These are phyloP conservation scores for Temnothorax ravouxi DNA, from an alignment of 2,888 invertebrate species.

Conservation along the genomic window DNA sequence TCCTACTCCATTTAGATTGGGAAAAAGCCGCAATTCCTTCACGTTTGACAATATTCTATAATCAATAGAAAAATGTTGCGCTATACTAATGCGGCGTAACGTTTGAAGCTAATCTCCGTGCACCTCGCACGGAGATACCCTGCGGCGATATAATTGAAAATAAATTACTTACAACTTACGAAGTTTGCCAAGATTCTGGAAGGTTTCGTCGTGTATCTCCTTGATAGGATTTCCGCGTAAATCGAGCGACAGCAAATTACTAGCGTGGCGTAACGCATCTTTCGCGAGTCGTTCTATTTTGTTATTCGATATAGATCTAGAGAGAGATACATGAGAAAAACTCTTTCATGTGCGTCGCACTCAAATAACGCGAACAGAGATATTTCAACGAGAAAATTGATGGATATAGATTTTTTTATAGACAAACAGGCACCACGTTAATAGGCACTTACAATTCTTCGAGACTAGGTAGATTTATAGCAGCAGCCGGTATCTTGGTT, in stretches of 20 bases:
- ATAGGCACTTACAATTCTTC: conserved; percentile 93
- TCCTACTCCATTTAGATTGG: conserved; percentile 93
- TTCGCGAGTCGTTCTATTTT: conserved; percentile 92
- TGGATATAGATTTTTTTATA: neutral
- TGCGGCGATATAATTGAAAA: neutral
- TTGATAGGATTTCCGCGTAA: conserved; percentile 89
- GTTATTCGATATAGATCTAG: conserved; percentile 94
- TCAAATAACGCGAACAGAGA: neutral
- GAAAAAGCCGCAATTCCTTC: conserved; percentile 92
- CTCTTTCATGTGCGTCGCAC: neutral
- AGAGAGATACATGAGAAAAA: conserved; percentile 26
- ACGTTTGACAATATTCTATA: conserved; percentile 95
- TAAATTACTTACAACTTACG: conserved; percentile 91
- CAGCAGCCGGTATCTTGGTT: conserved; percentile 92
- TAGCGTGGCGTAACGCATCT: conserved; percentile 90
- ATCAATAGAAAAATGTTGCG: conserved; percentile 22
- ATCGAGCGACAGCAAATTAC: conserved; percentile 92
- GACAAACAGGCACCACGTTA: neutral
- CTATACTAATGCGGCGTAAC: neutral
- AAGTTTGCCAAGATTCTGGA: conserved; percentile 90
- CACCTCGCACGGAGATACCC: no score
- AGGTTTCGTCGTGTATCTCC: conserved; percentile 80
- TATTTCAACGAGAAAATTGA: conserved; percentile 8
- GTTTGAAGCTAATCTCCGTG: neutral
- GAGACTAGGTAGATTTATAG: conserved; percentile 91